These are phyloP conservation scores for Vireo griseus DNA, from an alignment of 2,797 vertebrate species.

Conservation along the genomic window DNA sequence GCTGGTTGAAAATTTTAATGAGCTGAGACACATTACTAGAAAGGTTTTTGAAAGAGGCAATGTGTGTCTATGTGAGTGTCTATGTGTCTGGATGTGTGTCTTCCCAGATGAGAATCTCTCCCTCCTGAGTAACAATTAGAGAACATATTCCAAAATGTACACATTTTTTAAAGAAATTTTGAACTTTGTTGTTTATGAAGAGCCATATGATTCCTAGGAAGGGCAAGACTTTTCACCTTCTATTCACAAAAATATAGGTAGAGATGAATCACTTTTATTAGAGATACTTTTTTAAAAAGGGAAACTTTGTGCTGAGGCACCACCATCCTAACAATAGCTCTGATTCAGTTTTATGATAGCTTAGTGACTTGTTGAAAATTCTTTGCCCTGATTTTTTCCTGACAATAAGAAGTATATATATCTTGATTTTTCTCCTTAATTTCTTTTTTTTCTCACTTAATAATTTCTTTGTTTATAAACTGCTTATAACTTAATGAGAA, in stretches of 20 bases:
- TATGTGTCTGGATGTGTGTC: not conserved
- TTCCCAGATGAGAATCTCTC: not conserved
- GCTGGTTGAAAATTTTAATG: constrained; percentile 19
- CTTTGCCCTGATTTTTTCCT: not conserved
- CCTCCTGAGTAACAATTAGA: not conserved
- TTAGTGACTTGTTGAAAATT: not conserved
- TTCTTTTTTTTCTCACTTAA: not conserved
- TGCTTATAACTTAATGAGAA: not conserved
- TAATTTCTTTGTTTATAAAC: not conserved
- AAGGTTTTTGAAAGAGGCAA: not conserved
- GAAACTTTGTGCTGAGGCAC: not conserved
- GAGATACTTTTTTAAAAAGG: not conserved
- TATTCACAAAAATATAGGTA: not conserved
- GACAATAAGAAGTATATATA: not conserved
- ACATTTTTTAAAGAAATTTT: not conserved
- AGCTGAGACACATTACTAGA: not conserved
- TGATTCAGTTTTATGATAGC: not conserved
- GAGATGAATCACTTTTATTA: not conserved
- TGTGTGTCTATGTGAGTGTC: not conserved
- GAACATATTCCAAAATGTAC: not conserved
- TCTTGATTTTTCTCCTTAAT: not conserved
- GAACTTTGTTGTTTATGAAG: not conserved
- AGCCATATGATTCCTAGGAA: not conserved
- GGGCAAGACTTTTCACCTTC: not conserved
- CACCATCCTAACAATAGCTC: not conserved